Base-by-base conservation (phyloP, 1,140 invertebrate species). In the Ptiloglossa arizonensis region DNA sequence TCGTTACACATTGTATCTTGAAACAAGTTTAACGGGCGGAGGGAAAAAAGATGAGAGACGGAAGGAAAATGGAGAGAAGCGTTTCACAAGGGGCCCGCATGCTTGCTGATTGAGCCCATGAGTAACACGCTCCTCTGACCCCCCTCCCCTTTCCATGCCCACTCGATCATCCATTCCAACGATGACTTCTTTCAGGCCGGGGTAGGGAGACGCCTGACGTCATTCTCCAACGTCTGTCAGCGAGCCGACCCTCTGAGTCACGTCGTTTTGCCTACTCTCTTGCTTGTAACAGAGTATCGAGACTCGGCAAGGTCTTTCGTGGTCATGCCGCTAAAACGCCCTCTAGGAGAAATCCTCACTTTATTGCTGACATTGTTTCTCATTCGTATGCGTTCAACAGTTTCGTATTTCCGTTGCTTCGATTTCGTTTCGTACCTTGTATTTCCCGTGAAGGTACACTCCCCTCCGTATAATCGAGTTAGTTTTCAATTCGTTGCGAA, bases 211-310 rank as follows among this genome's bases (percentile, higher is more conserved):
- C 59, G 74, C 68, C 86, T 92, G 91, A 91, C 91, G 91, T 93
- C 91, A 92, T 90, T 87, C 83, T 74, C 63, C 48, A 68, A 86
- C 83, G 85, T 88, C 82, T 79, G 81, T 83, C 83, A 81, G 86
- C 89, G 85, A 89, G 87, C 90, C 88, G 83, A 91, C 80, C 70
- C 80, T 91, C 90, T 92, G 91, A 92, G 86, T 92, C 91, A 93
- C 70, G 85, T 81, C 82, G 72, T 81, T 68, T 70, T 73, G 82
- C 79, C 70, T 64, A 68, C 82, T 84, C 82, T 84, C 67, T 38
- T 71, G 82, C 68, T 80, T 54, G 24, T 41, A 27, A 52, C 44
- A 38, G 35, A 67, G 44, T 62, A 68, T 75, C 46, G 54, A 68
- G 63, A 46, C 35, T 48, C 17, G 22, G 24, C 71, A 68, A 79